Conservation (phyloP, 2,113 vertebrate species). For the Panthera uncia region DNA sequence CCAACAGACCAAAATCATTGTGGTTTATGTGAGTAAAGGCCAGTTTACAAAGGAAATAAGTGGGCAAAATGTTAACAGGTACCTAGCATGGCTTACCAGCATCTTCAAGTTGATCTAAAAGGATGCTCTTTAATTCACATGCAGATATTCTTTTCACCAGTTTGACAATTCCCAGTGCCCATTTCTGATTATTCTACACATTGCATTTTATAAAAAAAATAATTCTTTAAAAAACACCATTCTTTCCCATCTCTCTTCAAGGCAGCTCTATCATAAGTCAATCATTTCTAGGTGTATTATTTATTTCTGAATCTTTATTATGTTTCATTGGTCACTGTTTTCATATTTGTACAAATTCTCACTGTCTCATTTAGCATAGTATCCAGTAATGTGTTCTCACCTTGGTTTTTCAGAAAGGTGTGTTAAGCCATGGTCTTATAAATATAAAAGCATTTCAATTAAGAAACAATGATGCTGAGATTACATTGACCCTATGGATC, state of each 20-base stretch:
- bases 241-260: neutral
- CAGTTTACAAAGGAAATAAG: slow-evolving; percentile 4
- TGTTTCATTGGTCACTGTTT: neutral
- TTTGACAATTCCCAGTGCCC: neutral
- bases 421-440: neutral
- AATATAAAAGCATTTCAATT: neutral
- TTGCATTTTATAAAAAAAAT: slow-evolving; percentile 14
- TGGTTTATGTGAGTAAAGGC: neutral
- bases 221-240: neutral
- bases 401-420: neutral
- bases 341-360: neutral
- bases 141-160: neutral
- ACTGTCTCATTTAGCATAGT: neutral
- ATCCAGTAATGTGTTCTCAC: neutral
- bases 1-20: neutral
- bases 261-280: neutral
- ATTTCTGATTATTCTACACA: neutral
- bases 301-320: neutral
- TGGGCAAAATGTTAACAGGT: neutral
- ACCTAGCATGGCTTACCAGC: rapidly evolving
- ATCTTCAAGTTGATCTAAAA: neutral
- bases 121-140: neutral
- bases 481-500: neutral
- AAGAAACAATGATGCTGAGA: neutral
- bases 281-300: too few species aligned